These are phyloP conservation scores for Syngnathus floridae DNA, from an alignment of 2,113 vertebrate species.

Conservation along the genomic window DNA sequence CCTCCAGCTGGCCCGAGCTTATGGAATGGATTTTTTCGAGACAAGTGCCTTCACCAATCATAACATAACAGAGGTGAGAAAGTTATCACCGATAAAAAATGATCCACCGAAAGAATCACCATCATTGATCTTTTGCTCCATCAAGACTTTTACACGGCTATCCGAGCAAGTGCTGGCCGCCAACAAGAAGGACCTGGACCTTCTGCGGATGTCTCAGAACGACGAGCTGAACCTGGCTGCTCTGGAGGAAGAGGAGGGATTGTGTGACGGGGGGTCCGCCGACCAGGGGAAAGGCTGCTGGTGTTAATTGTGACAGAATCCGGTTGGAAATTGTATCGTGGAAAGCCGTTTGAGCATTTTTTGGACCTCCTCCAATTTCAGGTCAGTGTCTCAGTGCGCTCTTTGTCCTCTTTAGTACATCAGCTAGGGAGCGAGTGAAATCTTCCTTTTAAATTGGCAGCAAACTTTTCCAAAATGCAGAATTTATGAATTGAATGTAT, in stretches of 20 bases:
- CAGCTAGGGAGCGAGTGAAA: neutral
- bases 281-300: constrained; percentile 82
- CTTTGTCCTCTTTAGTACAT: neutral
- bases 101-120: no score
- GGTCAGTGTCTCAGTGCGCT: neutral
- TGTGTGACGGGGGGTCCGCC: constrained; percentile 58
- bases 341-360: neutral
- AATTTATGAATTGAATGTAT: constrained; percentile 14
- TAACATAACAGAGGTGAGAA: constrained; percentile 89
- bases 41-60: constrained; percentile 98
- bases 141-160: constrained; percentile 86
- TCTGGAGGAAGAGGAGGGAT: constrained; percentile 83
- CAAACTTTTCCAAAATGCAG: constrained; percentile 21
- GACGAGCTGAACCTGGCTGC: constrained; percentile 74
- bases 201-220: constrained; percentile 70
- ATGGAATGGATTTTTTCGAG: constrained; percentile 97
- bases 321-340: neutral
- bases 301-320: constrained; percentile 71
- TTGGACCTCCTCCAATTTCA: neutral
- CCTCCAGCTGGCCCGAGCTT: constrained; percentile 85
- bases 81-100: neutral
- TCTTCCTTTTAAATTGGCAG: no score
- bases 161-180: constrained; percentile 91
- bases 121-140: neutral
- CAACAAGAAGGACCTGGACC: constrained; percentile 89